These are phyloP conservation scores for Actinemys pallida DNA, from an alignment of 2,113 vertebrate species.

Conservation along the genomic window DNA sequence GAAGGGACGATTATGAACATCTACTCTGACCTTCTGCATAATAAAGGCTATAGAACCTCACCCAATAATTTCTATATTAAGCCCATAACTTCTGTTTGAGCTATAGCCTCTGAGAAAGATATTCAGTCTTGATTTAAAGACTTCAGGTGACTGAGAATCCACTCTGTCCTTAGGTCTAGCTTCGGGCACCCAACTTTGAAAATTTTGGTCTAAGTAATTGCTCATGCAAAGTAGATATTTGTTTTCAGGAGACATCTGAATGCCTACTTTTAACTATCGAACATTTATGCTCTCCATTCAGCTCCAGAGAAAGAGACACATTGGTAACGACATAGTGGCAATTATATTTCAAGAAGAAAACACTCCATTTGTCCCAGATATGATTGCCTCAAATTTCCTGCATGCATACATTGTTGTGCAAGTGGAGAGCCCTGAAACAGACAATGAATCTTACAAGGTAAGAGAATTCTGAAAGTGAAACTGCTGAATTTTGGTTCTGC, in stretches of 20 bases:
- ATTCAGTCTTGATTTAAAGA: not conserved
- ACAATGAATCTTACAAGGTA: conserved; percentile 88
- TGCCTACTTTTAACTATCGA: fast-evolving
- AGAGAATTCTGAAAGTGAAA: not conserved
- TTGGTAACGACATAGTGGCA: conserved; percentile 96
- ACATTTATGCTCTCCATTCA: conserved; percentile 30
- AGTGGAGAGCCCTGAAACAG: conserved; percentile 80
- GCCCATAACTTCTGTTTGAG: not conserved
- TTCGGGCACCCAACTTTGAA: not conserved
- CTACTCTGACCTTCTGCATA: not conserved
- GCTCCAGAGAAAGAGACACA: conserved; percentile 97
- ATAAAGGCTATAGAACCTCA: not conserved
- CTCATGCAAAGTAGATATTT: not conserved
- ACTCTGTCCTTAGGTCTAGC: not conserved
- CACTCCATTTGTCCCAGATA: conserved; percentile 95
- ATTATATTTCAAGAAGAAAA: conserved; percentile 95
- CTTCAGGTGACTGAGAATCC: not conserved
- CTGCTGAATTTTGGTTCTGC: not conserved
- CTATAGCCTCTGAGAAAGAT: not conserved
- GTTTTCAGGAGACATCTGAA: not conserved
- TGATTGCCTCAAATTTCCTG: conserved; percentile 97
- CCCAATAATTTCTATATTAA: not conserved
- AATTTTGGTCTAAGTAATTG: not conserved
- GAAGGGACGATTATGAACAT: not conserved
- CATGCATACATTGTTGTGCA: conserved; percentile 94